Base-by-base conservation (phyloP, 2,797 vertebrate species). In the Tragopan temminckii region DNA sequence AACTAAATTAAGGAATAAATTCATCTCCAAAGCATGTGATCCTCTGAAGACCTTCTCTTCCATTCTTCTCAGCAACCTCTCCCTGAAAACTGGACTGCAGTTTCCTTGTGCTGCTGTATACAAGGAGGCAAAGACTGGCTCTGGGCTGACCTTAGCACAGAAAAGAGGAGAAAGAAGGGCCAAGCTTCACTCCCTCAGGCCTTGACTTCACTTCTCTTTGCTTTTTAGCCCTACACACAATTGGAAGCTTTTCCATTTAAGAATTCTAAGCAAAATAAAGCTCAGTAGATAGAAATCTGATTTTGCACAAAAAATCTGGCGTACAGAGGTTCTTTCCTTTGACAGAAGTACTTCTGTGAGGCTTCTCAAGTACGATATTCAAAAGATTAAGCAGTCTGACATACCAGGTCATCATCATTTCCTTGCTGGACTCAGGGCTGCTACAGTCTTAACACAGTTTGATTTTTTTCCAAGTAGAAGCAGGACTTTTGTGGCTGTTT, bases 331-430 rank as follows among this genome's bases (percentile, higher is more conserved):
- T 86, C 67, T 81, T 91, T 85, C 31, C 55, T 92, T 87, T 16
- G 14, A 87, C 55, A 53, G 8, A 21, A 43, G 31, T 52, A 84
- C 31, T 94, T 85, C 55, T 89, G 7, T 82, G 45, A 71, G 36
- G 31, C 76, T 94, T 94, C 69, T 46, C 69, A 75, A 14, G 57
- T 63, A 52, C 13, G 83, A 43, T 76, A 77, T 71, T 85, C 74
- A 87, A 77, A 66, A 85, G 53, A 69, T 71, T 62, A 84, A 43
- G 33, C 45, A 48, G 27, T 27, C 66, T 11, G 74, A 87, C 64
- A 68, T 63, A 69, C 87, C 83, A 96, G 87, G 21, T 63, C 53
- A 80, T 80, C 78, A 83, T 58, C 69, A 33, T 77, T 96, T 93
- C 80, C 63, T 58, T 75, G 87, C 67, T 75, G 57, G 55, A 29